A percentile compares a stretch with the other conserved stretches of the same genome.
These are phyloP conservation scores for Sylvia atricapilla DNA, from an alignment of 2,113 vertebrate genomes.

Conservation along the genomic window DNA sequence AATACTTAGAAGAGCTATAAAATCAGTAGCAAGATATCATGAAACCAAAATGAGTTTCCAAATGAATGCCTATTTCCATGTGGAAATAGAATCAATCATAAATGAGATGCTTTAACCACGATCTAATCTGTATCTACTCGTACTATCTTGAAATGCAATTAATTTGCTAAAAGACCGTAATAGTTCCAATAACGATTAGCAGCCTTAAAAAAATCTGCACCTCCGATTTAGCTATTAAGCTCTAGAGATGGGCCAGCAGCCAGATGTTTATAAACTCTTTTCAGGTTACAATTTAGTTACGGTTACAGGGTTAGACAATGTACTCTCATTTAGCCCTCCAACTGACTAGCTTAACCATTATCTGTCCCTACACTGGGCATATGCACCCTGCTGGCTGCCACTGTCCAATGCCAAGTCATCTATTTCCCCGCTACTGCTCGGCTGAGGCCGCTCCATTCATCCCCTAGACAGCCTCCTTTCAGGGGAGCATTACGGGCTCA, in stretches of 20 bases:
- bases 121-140: neutral
- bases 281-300: conserved; percentile 68
- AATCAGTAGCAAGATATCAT: neutral
- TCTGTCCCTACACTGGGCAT: conserved; percentile 50
- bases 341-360: conserved; percentile 65
- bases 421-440: conserved; percentile 51
- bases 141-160: neutral
- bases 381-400: conserved; percentile 67
- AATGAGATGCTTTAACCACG: neutral
- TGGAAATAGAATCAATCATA: neutral
- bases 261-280: conserved; percentile 70
- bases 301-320: conserved; percentile 67
- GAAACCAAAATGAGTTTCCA: neutral
- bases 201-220: neutral
- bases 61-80: neutral
- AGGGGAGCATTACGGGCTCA: conserved; percentile 64
- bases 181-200: neutral
- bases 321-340: conserved; percentile 63
- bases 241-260: conserved; percentile 25
- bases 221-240: conserved; percentile 40
- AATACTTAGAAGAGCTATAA: neutral
- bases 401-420: conserved; percentile 62
- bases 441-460: conserved; percentile 62
- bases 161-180: neutral
- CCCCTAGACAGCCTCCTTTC: conserved; percentile 65